Evolutionary conservation across 2,888 invertebrate species (phyloP).

Genomic region (Drosophila neutralis): DNA sequence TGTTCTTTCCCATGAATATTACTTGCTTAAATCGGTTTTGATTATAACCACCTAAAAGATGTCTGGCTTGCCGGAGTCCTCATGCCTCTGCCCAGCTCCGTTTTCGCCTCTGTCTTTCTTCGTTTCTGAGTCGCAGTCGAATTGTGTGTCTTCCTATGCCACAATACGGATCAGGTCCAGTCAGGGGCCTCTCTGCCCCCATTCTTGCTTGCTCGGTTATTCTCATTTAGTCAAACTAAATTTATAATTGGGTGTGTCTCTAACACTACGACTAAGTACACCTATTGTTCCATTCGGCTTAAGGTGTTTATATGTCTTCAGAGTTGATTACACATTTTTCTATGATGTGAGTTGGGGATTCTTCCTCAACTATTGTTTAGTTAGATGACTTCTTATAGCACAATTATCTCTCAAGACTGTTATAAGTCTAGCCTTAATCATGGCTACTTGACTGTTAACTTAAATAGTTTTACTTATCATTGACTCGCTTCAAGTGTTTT

Average conservation of each 20-base stretch:
- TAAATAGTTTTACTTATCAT: background rate
- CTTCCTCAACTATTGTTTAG: background rate
- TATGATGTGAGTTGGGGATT: background rate
- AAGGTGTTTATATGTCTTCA: background rate
- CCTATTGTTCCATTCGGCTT: background rate
- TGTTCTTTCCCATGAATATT: no score
- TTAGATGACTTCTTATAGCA: rapidly evolving
- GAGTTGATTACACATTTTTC: background rate
- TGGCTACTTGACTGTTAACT: background rate
- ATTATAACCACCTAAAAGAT: no score
- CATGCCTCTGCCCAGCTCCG: no score
- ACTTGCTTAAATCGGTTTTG: no score
- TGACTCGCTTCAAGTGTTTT: background rate
- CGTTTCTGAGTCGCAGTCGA: no score
- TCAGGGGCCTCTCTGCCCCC: no score
- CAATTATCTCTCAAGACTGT: background rate
- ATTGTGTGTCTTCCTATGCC: no score
- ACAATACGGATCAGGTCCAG: no score
- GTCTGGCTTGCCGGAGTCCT: no score
- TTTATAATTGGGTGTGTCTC: background rate
- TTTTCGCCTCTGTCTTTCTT: no score
- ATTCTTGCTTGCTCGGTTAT: no score
- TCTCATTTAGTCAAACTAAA: background rate
- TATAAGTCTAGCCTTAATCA: background rate
- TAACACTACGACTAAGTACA: background rate